These are phyloP conservation scores for Zaprionus bogoriensis DNA, from an alignment of 2,888 invertebrate species.

Conservation along the genomic window DNA sequence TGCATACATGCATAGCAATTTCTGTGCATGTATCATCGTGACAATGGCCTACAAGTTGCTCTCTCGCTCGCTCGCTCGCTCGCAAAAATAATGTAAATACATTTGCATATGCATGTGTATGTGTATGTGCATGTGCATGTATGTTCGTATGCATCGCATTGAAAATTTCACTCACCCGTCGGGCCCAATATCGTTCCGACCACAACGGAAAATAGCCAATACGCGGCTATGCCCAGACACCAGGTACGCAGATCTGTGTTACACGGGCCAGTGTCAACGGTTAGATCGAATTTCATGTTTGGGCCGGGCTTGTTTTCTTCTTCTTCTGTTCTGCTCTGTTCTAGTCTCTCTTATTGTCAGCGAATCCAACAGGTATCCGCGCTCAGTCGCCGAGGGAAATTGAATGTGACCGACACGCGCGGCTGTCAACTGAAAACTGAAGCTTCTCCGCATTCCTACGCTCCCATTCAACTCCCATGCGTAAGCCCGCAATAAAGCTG, in stretches of 20 bases:
- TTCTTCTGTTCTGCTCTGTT: too few relatives aligned
- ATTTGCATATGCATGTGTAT: conserved; percentile 1
- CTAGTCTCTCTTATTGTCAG: too few relatives aligned
- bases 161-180: conserved; percentile 46
- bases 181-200: conserved; percentile 53
- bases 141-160: background rate
- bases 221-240: conserved; percentile 68
- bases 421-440: conserved; percentile 32
- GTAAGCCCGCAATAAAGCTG: background rate
- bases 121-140: background rate
- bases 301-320: background rate
- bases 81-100: background rate
- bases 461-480: conserved; percentile 12
- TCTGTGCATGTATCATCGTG: background rate
- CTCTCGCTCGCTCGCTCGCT: too few relatives aligned
- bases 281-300: conserved; percentile 65
- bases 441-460: conserved; percentile 10
- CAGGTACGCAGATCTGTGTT: conserved; percentile 59
- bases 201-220: conserved; percentile 38
- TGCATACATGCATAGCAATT: background rate
- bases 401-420: conserved; percentile 24
- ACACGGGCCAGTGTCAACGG: conserved; percentile 68
- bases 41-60: background rate
- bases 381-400: background rate
- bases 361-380: background rate